Percentiles rank a stretch among this genome's conserved stretches.
Evolutionary conservation across 2,113 vertebrate species (phyloP).

Genomic region (Motacilla tschutschensis): DNA sequence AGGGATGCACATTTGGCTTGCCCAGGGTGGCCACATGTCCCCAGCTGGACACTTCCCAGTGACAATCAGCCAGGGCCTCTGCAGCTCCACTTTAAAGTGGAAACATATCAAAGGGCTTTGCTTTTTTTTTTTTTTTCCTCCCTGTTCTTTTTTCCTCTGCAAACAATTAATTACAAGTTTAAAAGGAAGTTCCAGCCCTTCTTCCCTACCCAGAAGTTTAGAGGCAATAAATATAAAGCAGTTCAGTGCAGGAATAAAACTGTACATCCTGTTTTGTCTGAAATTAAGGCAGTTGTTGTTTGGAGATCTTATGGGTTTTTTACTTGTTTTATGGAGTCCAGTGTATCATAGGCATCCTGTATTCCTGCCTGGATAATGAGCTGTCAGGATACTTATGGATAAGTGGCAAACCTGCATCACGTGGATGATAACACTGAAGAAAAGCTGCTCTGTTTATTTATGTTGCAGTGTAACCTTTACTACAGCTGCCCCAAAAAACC

Average conservation of each 20-base stretch:
- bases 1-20: not conserved
- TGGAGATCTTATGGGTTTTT: not conserved
- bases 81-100: not conserved
- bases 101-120: slow-evolving; percentile 30
- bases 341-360: not conserved
- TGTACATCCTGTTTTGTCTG: slow-evolving; percentile 58
- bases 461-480: not conserved
- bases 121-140: not conserved
- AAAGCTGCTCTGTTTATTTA: not conserved
- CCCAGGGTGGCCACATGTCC: not conserved
- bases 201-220: not conserved
- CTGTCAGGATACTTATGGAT: slow-evolving; percentile 27
- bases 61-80: not conserved
- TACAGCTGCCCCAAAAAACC: not conserved
- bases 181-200: slow-evolving; percentile 49
- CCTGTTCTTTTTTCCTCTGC: not conserved
- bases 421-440: not conserved
- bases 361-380: slow-evolving; percentile 13
- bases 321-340: not conserved
- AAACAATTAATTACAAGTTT: slow-evolving; percentile 51
- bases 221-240: slow-evolving; percentile 36
- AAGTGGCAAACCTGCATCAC: slow-evolving; percentile 16
- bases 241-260: slow-evolving; percentile 3
- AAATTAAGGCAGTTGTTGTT: not conserved
- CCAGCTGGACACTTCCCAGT: not conserved